phyloP scores from a whole-genome alignment of 2,888 invertebrate species.

The Nebria brevicollis region DNA sequence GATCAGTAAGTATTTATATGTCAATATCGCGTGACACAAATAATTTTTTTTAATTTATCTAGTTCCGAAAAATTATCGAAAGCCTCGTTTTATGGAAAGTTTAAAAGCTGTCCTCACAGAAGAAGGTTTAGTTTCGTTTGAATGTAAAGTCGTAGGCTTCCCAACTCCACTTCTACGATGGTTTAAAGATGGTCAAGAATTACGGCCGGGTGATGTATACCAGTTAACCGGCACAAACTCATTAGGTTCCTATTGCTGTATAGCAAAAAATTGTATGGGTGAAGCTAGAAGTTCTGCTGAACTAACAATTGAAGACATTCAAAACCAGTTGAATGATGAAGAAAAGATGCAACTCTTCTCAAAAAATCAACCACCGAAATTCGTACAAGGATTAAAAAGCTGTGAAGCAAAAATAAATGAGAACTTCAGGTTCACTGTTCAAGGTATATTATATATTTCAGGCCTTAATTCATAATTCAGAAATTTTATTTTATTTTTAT shows the following conservation, averaged over 20 bases:
- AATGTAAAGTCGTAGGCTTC: conserved; percentile 92
- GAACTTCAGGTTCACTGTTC: conserved; percentile 80
- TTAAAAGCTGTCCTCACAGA: conserved; percentile 89
- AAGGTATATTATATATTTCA: conserved; percentile 66
- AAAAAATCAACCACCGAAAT: conserved; percentile 84
- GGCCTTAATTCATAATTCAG: no score
- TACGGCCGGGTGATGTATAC: conserved; percentile 92
- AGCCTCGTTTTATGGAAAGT: conserved; percentile 90
- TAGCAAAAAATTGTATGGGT: conserved; percentile 91
- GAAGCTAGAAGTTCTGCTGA: conserved; percentile 88
- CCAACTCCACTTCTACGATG: conserved; percentile 88
- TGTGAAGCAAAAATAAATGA: conserved; percentile 86
- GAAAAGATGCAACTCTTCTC: conserved; percentile 80
- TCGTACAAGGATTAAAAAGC: conserved; percentile 83
- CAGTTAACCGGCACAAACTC: conserved; percentile 92
- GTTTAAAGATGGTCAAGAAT: conserved; percentile 93
- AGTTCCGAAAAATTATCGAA: conserved; percentile 91
- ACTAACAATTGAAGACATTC: conserved; percentile 89
- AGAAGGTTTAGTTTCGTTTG: conserved; percentile 91
- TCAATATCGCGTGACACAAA: neutral
- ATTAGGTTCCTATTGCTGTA: conserved; percentile 87
- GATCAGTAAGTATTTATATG: conserved; percentile 71
- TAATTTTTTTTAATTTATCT: conserved; percentile 53
- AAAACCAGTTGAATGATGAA: conserved; percentile 88
- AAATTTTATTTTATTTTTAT: conserved; percentile 48